Evolutionary conservation across 1,140 invertebrate genomes (phyloP).

Genomic region (Cotesia typhae): DNA sequence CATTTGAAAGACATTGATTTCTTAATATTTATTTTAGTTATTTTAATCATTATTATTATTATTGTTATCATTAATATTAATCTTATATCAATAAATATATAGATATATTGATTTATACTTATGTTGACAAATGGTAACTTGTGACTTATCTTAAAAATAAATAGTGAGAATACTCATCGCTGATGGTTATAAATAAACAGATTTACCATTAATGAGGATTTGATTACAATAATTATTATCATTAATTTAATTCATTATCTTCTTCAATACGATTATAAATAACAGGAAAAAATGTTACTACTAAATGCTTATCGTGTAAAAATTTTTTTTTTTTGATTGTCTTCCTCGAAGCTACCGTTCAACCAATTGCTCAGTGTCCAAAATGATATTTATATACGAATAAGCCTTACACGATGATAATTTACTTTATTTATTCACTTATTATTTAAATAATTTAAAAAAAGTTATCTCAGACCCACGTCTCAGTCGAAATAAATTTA

Average conservation of each 20-base stretch:
- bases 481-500: not conserved
- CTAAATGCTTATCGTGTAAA: conserved; percentile 49
- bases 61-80: not conserved
- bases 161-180: conserved; percentile 5
- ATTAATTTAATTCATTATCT: not conserved
- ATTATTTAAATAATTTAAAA: not conserved
- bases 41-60: no score
- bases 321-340: conserved; percentile 63
- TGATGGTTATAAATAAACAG: conserved; percentile 16
- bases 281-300: conserved; percentile 64
- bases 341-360: conserved; percentile 58
- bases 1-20: conserved; percentile 12
- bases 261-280: conserved; percentile 56
- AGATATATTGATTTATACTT: conserved; percentile 9
- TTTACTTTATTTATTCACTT: conserved; percentile 18
- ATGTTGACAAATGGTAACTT: conserved; percentile 17
- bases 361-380: conserved; percentile 33
- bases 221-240: conserved; percentile 40
- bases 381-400: conserved; percentile 1
- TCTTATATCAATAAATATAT: conserved; percentile 16
- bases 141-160: conserved; percentile 8
- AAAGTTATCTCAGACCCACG: no score
- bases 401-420: conserved; percentile 18
- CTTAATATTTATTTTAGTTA: conserved; percentile 16
- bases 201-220: conserved; percentile 43